These are phyloP conservation scores for Pitta sordida DNA, from an alignment of 2,113 vertebrate genomes.

Conservation along the genomic window DNA sequence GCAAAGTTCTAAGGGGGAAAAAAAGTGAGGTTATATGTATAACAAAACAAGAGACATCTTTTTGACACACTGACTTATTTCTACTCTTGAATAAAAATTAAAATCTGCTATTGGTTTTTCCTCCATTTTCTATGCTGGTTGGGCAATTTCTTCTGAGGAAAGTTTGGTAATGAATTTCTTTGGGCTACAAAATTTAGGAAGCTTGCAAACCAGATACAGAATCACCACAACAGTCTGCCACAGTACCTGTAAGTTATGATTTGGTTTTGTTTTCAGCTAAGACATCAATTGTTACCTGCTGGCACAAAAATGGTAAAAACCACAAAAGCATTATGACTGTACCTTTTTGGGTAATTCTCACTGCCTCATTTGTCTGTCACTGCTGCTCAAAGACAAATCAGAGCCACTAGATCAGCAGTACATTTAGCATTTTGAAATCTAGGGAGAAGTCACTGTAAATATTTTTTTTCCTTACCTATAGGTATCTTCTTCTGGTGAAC, in stretches of 20 bases:
- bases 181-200: neutral
- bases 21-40: neutral
- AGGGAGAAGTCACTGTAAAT: neutral
- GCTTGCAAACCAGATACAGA: neutral
- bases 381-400: neutral
- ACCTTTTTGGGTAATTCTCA: neutral
- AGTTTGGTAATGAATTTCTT: neutral
- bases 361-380: fast-evolving
- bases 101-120: neutral
- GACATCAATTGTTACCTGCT: neutral
- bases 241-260: neutral
- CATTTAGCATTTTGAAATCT: neutral
- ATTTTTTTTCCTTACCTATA: slow-evolving; percentile 76
- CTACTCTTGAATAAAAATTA: neutral
- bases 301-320: neutral
- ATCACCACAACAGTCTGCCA: neutral
- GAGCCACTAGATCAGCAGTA: neutral
- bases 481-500: slow-evolving; percentile 83
- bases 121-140: neutral
- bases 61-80: neutral
- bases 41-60: neutral
- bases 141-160: neutral
- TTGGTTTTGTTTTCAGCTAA: neutral
- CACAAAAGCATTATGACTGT: neutral
- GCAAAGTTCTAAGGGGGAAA: slow-evolving; percentile 82